These are phyloP conservation scores for Epistrophe eligans DNA, from an alignment of 2,888 invertebrate species.

Conservation along the genomic window DNA sequence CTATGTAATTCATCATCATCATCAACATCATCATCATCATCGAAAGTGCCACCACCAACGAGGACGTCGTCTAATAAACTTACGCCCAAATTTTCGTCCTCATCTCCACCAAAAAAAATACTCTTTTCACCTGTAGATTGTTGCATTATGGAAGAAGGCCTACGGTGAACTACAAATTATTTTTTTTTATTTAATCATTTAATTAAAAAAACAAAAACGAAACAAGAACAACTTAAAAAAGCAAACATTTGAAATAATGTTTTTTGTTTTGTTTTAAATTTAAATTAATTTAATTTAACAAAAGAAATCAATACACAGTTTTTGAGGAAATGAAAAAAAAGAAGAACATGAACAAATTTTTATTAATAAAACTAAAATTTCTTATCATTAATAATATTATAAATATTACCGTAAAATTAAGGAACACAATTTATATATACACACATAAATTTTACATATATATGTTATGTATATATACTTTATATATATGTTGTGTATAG, in stretches of 20 bases:
- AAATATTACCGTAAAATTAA: slow-evolving; percentile 69
- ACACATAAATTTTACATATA: slow-evolving; percentile 26
- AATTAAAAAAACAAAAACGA: slow-evolving; percentile 50
- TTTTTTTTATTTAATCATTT: slow-evolving; percentile 71
- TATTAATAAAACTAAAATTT: slow-evolving; percentile 70
- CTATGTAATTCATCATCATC: slow-evolving; percentile 68
- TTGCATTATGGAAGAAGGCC: slow-evolving; percentile 22
- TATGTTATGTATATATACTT: slow-evolving; percentile 20
- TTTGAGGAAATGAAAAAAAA: slow-evolving; percentile 24
- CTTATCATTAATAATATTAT: slow-evolving; percentile 72
- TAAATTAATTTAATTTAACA: slow-evolving; percentile 20
- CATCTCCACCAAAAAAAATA: slow-evolving; percentile 15
- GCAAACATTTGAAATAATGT: slow-evolving; percentile 45
- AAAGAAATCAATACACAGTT: slow-evolving; percentile 31
- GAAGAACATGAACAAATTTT: slow-evolving; percentile 63
- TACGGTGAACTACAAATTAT: slow-evolving; percentile 75
- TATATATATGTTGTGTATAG: background rate
- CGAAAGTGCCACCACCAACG: slow-evolving; percentile 23
- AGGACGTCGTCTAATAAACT: slow-evolving; percentile 46
- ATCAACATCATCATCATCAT: slow-evolving; percentile 60
- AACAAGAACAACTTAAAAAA: slow-evolving; percentile 60
- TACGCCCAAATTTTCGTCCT: slow-evolving; percentile 73
- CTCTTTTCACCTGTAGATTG: slow-evolving; percentile 55
- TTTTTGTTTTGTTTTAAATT: slow-evolving; percentile 30
- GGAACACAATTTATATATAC: slow-evolving; percentile 65